phyloP scores from a whole-genome alignment of 2,888 invertebrate species.

The Stomorhina lunata region DNA sequence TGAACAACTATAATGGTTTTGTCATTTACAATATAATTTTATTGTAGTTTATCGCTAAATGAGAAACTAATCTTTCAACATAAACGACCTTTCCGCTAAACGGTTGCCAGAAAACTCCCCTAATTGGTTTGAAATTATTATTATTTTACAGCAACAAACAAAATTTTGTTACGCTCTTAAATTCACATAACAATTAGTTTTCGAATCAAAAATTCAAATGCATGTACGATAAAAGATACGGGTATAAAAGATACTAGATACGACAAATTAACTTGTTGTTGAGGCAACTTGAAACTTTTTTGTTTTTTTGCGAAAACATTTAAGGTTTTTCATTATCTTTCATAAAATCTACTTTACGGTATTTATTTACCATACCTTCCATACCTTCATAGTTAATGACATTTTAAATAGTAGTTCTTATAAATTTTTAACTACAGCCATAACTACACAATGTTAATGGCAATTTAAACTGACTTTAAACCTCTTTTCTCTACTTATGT shows the following conservation, averaged over 20 bases:
- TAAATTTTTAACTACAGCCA: neutral
- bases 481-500: neutral
- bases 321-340: slow-evolving; percentile 4
- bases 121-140: slow-evolving; percentile 6
- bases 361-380: neutral
- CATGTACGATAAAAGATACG: neutral
- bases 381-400: slow-evolving; percentile 22
- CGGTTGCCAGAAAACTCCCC: neutral
- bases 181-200: neutral
- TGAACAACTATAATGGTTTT: neutral
- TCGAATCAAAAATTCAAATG: neutral
- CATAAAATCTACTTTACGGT: neutral
- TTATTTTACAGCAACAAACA: too few species aligned
- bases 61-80: neutral
- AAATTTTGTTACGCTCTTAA: neutral
- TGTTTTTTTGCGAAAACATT: neutral
- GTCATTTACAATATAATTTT: too few species aligned
- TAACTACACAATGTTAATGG: slow-evolving; percentile 8
- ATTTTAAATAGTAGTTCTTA: neutral
- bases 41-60: neutral
- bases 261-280: slow-evolving; percentile 11
- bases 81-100: neutral
- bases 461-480: neutral
- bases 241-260: too few species aligned
- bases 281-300: slow-evolving; percentile 36